Percentiles rank a stretch among this genome's conserved stretches.
phyloP scores from a whole-genome alignment of 2,888 invertebrate genomes.

The Pollenia angustigena region DNA sequence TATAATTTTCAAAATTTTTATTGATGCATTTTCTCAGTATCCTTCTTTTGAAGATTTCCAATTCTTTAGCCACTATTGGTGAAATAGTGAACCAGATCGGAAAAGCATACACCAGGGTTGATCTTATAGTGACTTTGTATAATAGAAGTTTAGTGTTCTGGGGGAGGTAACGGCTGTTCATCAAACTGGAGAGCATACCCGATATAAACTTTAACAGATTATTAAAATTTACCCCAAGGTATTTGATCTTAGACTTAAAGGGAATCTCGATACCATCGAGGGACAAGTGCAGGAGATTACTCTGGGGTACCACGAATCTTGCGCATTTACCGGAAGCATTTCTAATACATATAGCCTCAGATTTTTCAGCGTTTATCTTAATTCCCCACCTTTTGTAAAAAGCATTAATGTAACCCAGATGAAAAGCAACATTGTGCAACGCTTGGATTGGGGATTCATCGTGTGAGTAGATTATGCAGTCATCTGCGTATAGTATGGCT shows the following conservation, averaged over 20 bases:
- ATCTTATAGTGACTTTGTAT: not conserved
- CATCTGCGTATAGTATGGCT: slow-evolving; percentile 29
- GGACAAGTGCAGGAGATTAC: not conserved
- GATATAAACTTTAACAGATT: not conserved
- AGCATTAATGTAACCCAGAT: not conserved
- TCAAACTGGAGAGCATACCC: too few relatives aligned
- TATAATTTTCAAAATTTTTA: not conserved
- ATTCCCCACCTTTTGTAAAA: slow-evolving; percentile 20
- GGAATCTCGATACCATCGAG: slow-evolving; percentile 25
- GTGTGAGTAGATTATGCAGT: slow-evolving; percentile 14
- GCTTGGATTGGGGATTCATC: not conserved
- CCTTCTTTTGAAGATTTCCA: slow-evolving; percentile 6
- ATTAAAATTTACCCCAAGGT: not conserved
- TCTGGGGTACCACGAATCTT: slow-evolving; percentile 15
- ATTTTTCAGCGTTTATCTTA: slow-evolving; percentile 43
- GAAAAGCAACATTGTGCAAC: not conserved
- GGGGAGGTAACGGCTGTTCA: slow-evolving; percentile 8
- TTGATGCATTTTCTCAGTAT: slow-evolving; percentile 16
- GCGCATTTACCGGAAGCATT: slow-evolving; percentile 41
- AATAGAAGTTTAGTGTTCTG: not conserved
- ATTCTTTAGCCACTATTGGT: slow-evolving; percentile 25
- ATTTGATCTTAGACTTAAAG: slow-evolving; percentile 27
- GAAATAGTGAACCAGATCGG: slow-evolving; percentile 33
- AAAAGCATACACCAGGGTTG: slow-evolving; percentile 6
- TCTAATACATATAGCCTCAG: slow-evolving; percentile 33